Evolutionary conservation across 2,888 invertebrate genomes (phyloP), one percentile per base, ranked within the genome.

Genomic region (Neria commutata): DNA sequence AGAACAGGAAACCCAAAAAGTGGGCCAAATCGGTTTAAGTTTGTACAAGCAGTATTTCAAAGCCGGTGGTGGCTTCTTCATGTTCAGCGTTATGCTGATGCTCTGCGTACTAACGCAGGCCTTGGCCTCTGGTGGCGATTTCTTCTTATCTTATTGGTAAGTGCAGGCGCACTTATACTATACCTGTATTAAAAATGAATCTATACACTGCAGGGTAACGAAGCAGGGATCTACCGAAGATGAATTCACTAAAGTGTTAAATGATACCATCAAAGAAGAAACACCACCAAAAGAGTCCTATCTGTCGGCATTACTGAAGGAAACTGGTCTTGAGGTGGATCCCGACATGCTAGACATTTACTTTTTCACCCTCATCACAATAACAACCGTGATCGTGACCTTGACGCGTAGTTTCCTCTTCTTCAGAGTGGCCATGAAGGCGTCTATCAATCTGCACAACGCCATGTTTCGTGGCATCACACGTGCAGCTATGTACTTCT

Each of bases 401-500:
- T 60, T 84, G 5, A 65, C 74, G 1, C 73, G 84, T 34, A 83
- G 81, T 24, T 81, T 81, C 52, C 61, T 83, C 1, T 86, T 86
- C 73, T 87, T 87, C 67, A 78, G 80, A 61, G 74, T 87, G 81
- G 86, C 82, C 74, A 91, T 94, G 87, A 86, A 84, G 37, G 90
- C 94, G 0, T 93, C 95, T 0, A 87, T 86, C 3, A 85, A 83
- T 3, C 83, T 96, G 0, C 96, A 96, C 82, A 89, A 92, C 79
- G 83, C 81, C 16, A 95, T 96, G 94, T 95, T 95, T 78, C 81
- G 84, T n/a, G 85, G 89, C 25, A 88, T 96, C 19, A 89, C 92
- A 2, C 85, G 90, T 17, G 90, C 93, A 0, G 88, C 91, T 0
- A 91, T 94, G 87, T 84, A 87, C 21, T 96, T 96, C 83, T 96